Base-by-base conservation (phyloP, 2,888 invertebrate genomes). In the Caenorhabditis sp. region DNA sequence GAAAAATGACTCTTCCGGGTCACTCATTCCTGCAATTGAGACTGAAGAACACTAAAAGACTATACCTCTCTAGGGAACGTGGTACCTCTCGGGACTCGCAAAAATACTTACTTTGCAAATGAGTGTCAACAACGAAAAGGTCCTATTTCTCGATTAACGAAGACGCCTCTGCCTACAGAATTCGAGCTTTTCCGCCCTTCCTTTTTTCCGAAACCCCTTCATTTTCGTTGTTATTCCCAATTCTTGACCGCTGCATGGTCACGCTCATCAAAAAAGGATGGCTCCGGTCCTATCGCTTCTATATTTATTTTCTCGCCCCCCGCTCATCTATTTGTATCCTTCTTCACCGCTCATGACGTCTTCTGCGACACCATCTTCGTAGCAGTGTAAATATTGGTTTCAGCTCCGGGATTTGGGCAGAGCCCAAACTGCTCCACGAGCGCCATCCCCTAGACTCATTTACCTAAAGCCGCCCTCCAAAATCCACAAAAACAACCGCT, bases 311-410 rank as follows among this genome's bases (percentile, higher is more conserved):
- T 55, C 65, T 48, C 35, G 30, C 50, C 53, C 52, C 43, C 45
- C 27, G 17, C 30, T 17, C 63, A 53, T 63, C 56, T 66, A 46
- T 39, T 66, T 56, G 56, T 66, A 55, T 66, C 53, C 65, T 13
- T 37, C 46, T 48, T 15, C 32, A 45, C 15, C 8, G 8, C 37
- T 32, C 43, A 32, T 37, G n/a, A 27, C 35, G 15, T 59, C 20
- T 30, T 55, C 32, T 41, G 46, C 58, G 58, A 35, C 35, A 35
- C 35, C 35, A 35, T 35, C 9, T 15, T 62, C 63, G 11, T 50
- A 48, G 8, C 46, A 45, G 55, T 35, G 53, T 63, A 66, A 66
- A 66, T 66, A 66, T 66, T 48, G 39, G 63, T 63, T 65, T 46
- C 50, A 35, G 39, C 50, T 17, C 48, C 48, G 26, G 13, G 35